Evolutionary conservation across 2,888 invertebrate species (phyloP), one percentile per base, ranked within the genome.

Genomic region (Carpatolechia fugitivella): DNA sequence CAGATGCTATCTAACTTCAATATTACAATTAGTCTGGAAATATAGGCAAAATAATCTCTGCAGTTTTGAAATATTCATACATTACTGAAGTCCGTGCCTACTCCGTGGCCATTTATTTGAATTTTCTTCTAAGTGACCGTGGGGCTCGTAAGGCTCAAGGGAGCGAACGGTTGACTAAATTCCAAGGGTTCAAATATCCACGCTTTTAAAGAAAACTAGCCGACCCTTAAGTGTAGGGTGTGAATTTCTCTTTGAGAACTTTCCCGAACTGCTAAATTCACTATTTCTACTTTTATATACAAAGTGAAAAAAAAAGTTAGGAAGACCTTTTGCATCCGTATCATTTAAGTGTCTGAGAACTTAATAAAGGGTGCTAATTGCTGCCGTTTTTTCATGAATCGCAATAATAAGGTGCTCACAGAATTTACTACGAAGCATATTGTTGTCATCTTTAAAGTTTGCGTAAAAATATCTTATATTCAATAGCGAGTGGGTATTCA

Each of bases 151-250:
- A 66, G 72, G 61, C 85, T 79, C 85, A 50, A 51, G 87, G 87
- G 88, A 85, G 61, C 51, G 61, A 67, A 80, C 80, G 89, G 76
- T 82, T 84, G 85, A 88, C 85, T 89, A 80, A 82, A 82, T 76
- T 83, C 76, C 79, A 75, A 73, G 79, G 83, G 84, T 75, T 82
- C 79, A 73, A 78, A 79, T 82, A 76, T 80, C 80, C 78, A 74
- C 74, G 74, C 80, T 82, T 85, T 85, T 83, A 83, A 85, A 83
- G 82, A 82, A 80, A 84, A 75, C 82, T 79, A 74, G 74, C 70
- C 78, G 74, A 80, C 85, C 85, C 81, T 76, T 68, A 68, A 70
- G 69, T 65, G 72, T 64, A 63, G 82, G 85, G 88, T 84, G 87
- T 80, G 76, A 82, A 83, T 76, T 76, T 76, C 78, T 76, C 80